Conservation (phyloP, 2,797 vertebrate species). For the Prunella strophiata region DNA sequence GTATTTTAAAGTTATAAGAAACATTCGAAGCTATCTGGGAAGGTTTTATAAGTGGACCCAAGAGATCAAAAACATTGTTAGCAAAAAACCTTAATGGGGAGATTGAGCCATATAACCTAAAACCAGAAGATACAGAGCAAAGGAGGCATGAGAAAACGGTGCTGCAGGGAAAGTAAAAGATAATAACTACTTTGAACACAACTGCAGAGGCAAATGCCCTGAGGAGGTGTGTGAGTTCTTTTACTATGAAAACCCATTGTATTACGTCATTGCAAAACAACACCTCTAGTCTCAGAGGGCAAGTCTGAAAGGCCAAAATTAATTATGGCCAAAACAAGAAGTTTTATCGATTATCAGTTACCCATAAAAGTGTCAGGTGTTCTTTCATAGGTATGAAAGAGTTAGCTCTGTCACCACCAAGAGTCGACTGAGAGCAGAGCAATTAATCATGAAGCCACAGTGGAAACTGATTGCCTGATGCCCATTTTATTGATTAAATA, state of each 20-base stretch:
- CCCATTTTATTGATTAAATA: neutral
- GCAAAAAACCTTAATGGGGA: neutral
- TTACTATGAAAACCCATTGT: neutral
- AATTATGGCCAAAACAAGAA: neutral
- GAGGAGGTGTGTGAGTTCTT: neutral
- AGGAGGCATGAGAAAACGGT: neutral
- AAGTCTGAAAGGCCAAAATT: neutral
- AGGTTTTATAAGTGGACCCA: neutral
- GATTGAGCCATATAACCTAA: neutral
- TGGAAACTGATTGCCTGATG: neutral
- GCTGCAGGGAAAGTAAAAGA: neutral
- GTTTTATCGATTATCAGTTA: neutral
- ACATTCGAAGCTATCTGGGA: neutral
- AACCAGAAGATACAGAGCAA: neutral
- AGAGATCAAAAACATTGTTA: neutral
- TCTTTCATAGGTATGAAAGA: neutral
- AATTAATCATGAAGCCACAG: neutral
- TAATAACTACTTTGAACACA: fast-evolving
- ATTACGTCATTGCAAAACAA: neutral
- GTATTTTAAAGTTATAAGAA: neutral
- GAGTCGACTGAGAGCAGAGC: neutral
- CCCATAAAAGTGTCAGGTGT: neutral
- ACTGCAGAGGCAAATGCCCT: neutral
- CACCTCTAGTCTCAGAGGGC: neutral
- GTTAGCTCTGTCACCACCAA: neutral